Evolutionary conservation across 2,113 vertebrate genomes (phyloP).

Genomic region (Tachuris rubrigastra): DNA sequence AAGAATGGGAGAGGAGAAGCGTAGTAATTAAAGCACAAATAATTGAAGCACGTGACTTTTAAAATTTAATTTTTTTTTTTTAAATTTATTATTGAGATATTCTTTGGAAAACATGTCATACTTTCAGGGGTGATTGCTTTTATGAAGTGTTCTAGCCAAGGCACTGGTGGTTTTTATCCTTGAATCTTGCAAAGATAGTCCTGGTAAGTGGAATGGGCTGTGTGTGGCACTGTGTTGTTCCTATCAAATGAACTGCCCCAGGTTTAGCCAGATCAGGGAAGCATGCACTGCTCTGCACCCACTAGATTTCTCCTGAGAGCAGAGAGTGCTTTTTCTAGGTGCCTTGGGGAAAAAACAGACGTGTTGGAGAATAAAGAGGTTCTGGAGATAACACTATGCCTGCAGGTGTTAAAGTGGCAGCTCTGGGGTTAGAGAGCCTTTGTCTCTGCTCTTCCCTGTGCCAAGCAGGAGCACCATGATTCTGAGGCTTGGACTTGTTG

Average conservation of each 20-base stretch:
- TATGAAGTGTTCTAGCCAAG: neutral
- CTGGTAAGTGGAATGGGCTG: no score
- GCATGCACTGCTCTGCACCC: neutral
- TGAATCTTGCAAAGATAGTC: neutral
- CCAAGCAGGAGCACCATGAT: fast-evolving
- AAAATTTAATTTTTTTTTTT: no score
- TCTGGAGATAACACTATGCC: neutral
- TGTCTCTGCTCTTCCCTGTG: neutral
- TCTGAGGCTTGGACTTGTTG: neutral
- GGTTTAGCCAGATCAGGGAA: fast-evolving
- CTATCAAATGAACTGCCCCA: no score
- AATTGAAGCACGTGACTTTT: neutral
- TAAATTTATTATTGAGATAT: neutral
- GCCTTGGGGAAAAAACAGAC: neutral
- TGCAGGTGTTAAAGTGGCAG: fast-evolving
- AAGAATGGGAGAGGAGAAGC: neutral
- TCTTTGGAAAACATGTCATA: neutral
- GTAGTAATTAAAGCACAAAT: slow-evolving; percentile 8
- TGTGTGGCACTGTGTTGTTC: fast-evolving
- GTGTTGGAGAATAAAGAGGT: fast-evolving
- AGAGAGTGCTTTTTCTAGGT: neutral
- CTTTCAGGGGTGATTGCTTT: neutral
- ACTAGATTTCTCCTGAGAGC: neutral
- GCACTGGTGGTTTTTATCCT: neutral
- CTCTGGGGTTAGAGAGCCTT: neutral